phyloP scores from a whole-genome alignment of 2,888 invertebrate species.

The Rhamnusium bicolor region DNA sequence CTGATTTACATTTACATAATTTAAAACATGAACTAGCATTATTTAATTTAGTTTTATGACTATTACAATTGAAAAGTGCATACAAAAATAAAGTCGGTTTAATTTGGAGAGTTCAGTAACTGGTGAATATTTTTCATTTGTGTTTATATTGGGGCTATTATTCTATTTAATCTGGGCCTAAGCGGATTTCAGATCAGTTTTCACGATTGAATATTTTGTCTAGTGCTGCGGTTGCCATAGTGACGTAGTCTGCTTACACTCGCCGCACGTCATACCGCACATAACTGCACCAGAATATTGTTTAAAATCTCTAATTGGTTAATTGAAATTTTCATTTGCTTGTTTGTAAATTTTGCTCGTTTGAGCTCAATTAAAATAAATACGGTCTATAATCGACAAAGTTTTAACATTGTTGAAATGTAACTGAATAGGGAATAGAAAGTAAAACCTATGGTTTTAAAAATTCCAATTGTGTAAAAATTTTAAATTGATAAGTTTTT shows the following conservation, averaged over 20 bases:
- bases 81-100: conserved; percentile 29
- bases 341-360: conserved; percentile 37
- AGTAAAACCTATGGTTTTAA: not conserved
- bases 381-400: conserved; percentile 17
- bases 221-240: conserved; percentile 59
- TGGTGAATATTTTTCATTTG: conserved; percentile 59
- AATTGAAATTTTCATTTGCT: conserved; percentile 42
- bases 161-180: conserved; percentile 62
- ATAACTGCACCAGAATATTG: conserved; percentile 33
- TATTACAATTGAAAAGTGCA: not conserved
- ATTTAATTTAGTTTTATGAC: not conserved
- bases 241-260: conserved; percentile 53
- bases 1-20: not conserved
- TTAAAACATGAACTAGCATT: not conserved
- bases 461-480: too few species aligned
- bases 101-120: conserved; percentile 34
- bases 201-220: conserved; percentile 59
- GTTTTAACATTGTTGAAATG: not conserved
- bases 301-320: conserved; percentile 40
- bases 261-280: conserved; percentile 49
- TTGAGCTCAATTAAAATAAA: conserved; percentile 37
- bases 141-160: conserved; percentile 61
- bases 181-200: conserved; percentile 62
- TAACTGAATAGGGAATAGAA: not conserved
- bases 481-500: too few species aligned